Percentiles rank a stretch among this genome's conserved stretches.
Evolutionary conservation across 2,113 vertebrate genomes (phyloP).

Genomic region (Brienomyrus longianalis): DNA sequence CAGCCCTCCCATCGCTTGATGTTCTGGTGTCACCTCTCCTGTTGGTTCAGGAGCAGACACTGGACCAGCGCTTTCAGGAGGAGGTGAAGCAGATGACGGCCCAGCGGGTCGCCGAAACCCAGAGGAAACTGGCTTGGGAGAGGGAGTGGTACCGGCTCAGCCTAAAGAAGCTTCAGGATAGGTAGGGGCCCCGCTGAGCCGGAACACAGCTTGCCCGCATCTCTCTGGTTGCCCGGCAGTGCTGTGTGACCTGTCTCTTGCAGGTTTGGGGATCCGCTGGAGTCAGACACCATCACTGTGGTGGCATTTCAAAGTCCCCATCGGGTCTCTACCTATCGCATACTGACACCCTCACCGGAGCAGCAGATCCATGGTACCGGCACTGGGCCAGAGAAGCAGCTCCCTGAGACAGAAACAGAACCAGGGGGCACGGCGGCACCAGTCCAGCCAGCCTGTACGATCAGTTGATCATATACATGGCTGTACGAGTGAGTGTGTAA

Average conservation of each 20-base stretch:
- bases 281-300: conserved; percentile 63
- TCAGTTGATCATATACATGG: not conserved
- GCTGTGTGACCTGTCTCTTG: not conserved
- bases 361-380: conserved; percentile 16
- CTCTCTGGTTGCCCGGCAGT: not conserved
- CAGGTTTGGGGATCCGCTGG: conserved; percentile 67
- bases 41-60: conserved; percentile 65
- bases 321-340: conserved; percentile 70
- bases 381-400: conserved; percentile 27
- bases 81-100: conserved; percentile 59
- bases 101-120: conserved; percentile 57
- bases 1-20: not conserved
- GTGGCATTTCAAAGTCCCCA: conserved; percentile 66
- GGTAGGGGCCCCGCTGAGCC: conserved; percentile 41
- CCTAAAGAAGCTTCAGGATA: conserved; percentile 68
- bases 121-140: conserved; percentile 77
- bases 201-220: not conserved
- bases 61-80: conserved; percentile 65
- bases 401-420: conserved; percentile 31
- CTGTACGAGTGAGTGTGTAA: not conserved
- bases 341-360: conserved; percentile 46
- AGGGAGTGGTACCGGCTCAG: conserved; percentile 62
- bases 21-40: not conserved
- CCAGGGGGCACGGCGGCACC: conserved; percentile 27
- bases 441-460: conserved; percentile 29